These are phyloP conservation scores for Zaprionus kolodkinae DNA, from an alignment of 1,140 invertebrate species.

Conservation along the genomic window DNA sequence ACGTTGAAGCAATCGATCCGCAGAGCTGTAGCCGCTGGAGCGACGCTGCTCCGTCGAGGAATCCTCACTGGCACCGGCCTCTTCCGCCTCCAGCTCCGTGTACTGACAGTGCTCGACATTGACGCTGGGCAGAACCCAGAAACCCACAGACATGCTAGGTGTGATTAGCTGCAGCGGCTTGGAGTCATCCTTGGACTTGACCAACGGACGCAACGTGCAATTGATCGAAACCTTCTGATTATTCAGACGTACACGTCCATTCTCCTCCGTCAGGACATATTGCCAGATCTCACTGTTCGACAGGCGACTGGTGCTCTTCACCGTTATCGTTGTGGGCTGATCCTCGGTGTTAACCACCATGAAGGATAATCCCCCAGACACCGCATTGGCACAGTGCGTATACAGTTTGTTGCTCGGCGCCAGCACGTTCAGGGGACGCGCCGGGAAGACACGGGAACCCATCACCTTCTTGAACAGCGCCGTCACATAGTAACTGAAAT, in stretches of 20 bases:
- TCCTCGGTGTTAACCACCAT: conserved; percentile 81
- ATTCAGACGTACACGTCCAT: conserved; percentile 63
- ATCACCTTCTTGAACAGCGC: conserved; percentile 79
- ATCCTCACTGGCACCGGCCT: conserved; percentile 45
- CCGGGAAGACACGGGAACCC: conserved; percentile 77
- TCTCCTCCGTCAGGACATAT: conserved; percentile 62
- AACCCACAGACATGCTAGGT: conserved; percentile 75
- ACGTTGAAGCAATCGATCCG: conserved; percentile 71
- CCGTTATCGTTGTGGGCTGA: conserved; percentile 58
- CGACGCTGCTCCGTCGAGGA: conserved; percentile 29
- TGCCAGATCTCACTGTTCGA: conserved; percentile 72
- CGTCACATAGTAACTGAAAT: conserved; percentile 71
- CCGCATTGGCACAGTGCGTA: conserved; percentile 75
- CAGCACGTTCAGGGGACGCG: conserved; percentile 64
- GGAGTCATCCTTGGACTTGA: conserved; percentile 55
- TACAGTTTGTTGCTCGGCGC: conserved; percentile 72
- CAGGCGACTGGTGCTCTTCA: conserved; percentile 60
- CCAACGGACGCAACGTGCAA: conserved; percentile 60
- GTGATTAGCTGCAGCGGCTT: conserved; percentile 66
- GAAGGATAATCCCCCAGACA: conserved; percentile 75
- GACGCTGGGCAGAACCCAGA: conserved; percentile 76
- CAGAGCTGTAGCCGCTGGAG: conserved; percentile 61
- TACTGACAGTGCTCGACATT: conserved; percentile 79
- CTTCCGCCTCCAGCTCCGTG: conserved; percentile 66
- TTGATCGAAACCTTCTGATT: conserved; percentile 61